Base-by-base conservation (phyloP, 2,113 vertebrate species). In the Sebastes fasciatus region DNA sequence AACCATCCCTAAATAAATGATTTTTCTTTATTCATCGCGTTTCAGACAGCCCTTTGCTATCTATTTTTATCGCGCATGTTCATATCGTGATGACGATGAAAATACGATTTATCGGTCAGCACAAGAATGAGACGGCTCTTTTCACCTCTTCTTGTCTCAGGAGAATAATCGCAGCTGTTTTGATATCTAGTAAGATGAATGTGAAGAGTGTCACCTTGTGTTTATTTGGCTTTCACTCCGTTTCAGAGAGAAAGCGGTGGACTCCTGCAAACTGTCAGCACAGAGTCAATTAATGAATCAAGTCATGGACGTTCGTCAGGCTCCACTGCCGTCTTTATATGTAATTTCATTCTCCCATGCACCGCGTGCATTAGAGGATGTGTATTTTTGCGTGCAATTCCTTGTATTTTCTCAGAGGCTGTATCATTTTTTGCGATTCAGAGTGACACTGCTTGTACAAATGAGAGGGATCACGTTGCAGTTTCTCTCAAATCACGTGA, bases 201-300 rank as follows among this genome's bases (percentile, higher is more conserved):
- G 34, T 26, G 42, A 55, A 57, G 34, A 46, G 23, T 71, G 0
- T 78, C 75, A 40, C 5, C 16, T 13, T 1, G 45, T 75, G 43
- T 81, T 64, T 75, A 66, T 57, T 57, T 52, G 57, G 14, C 40
- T 60, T 77, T 48, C 12, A 16, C 17, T 40, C 14, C 13, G 10
- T 71, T 58, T 78, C 42, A 70, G 12, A 52, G 34, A 73, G 26
- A 73, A n/a, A 80, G 42, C 23, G 6, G n/a, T 52, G 21, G 21
- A 79, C 65, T 57, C 46, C 63, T 26, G 10, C 4, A 55, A 63
- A 42, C 34, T 69, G 40, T 11, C 52, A 77, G 42, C 11, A 10
- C 51, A 48, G 21, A 74, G 21, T 54, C 77, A n/a, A 67, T 46
- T 72, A 67, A 68, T 65, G 57, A 80, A 54, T 45, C 46, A 57